Conservation (phyloP, 2,113 vertebrate genomes). For the Excalfactoria chinensis region DNA sequence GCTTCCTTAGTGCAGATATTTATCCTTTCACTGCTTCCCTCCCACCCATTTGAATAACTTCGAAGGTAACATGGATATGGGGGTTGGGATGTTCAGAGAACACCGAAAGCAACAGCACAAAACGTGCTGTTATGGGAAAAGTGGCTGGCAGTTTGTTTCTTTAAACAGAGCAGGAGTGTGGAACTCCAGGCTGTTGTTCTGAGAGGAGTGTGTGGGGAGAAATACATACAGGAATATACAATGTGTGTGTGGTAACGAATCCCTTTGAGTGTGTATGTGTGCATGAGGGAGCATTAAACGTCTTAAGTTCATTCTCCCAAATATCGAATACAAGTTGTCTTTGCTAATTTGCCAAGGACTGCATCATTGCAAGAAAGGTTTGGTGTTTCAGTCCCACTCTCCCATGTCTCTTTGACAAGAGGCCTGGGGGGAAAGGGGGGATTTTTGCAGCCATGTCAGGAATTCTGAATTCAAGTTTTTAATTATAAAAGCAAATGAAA, state of each 20-base stretch:
- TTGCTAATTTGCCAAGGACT: neutral
- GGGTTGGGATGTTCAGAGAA: neutral
- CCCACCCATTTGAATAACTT: neutral
- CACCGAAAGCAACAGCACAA: neutral
- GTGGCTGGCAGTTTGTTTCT: neutral
- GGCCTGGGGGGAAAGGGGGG: neutral
- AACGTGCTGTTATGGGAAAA: neutral
- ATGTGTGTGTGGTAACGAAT: neutral
- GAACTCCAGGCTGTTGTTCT: neutral
- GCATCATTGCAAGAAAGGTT: neutral
- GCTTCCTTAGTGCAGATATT: neutral
- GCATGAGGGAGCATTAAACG: neutral
- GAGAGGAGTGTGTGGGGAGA: neutral
- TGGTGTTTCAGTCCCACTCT: neutral
- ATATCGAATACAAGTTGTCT: neutral
- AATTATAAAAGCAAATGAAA: neutral
- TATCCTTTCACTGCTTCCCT: neutral
- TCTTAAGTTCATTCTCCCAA: neutral
- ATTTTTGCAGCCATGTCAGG: neutral
- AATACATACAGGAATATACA: neutral
- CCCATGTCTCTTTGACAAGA: neutral
- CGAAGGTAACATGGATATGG: neutral
- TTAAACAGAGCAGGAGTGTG: neutral
- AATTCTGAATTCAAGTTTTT: slow-evolving; percentile 10
- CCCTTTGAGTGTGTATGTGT: rapidly evolving